phyloP scores from a whole-genome alignment of 2,113 vertebrate species.

The Pelobates fuscus region DNA sequence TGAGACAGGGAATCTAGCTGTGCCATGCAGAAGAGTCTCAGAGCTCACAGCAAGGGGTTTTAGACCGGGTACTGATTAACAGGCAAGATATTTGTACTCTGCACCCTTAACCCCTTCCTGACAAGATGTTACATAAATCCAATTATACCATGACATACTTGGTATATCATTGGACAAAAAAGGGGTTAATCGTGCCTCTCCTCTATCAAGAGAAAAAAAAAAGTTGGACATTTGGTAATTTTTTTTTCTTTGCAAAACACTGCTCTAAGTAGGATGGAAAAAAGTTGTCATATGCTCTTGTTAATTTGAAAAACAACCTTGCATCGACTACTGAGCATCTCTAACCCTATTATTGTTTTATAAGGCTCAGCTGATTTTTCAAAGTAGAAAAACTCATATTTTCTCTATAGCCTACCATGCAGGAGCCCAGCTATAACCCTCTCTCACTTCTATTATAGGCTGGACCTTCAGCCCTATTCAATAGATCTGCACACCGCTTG shows the following conservation, averaged over 20 bases:
- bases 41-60: slow-evolving; percentile 24
- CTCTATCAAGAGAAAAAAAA: too few relatives aligned
- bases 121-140: too few relatives aligned
- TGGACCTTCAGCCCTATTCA: not conserved
- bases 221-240: too few relatives aligned
- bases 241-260: too few relatives aligned
- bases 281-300: too few relatives aligned
- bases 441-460: not conserved
- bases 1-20: slow-evolving; percentile 22
- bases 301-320: too few relatives aligned
- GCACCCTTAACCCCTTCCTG: too few relatives aligned
- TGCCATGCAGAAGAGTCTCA: slow-evolving; percentile 12
- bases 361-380: not conserved
- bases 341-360: not conserved
- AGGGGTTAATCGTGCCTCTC: too few relatives aligned
- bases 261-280: too few relatives aligned
- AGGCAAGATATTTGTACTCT: slow-evolving; percentile 36
- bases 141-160: too few relatives aligned
- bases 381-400: not conserved
- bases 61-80: slow-evolving; percentile 20
- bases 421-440: not conserved
- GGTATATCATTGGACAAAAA: too few relatives aligned
- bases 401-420: not conserved
- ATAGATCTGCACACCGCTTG: not conserved
- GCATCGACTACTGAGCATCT: not conserved